Percentiles rank a stretch among this genome's conserved stretches.
Evolutionary conservation across 2,113 vertebrate genomes (phyloP).

Genomic region (Oncorhynchus masou): DNA sequence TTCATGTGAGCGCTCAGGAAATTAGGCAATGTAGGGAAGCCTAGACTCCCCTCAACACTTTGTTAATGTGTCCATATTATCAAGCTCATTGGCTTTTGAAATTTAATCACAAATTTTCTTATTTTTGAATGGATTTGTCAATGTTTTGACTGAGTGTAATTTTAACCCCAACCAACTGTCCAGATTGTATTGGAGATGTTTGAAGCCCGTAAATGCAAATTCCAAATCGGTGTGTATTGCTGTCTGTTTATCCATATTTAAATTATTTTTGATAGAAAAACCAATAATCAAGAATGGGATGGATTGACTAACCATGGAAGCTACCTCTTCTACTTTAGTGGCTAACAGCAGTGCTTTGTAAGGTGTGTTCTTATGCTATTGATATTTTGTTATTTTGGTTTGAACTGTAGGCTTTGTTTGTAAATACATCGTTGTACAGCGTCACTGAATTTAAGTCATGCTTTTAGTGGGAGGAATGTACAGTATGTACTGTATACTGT

Average conservation of each 20-base stretch:
- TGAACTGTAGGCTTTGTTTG: slow-evolving; percentile 61
- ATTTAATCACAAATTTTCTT: neutral
- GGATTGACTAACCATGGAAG: slow-evolving; percentile 88
- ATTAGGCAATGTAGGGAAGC: slow-evolving; percentile 55
- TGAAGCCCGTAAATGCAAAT: slow-evolving; percentile 42
- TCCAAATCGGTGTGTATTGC: slow-evolving; percentile 42
- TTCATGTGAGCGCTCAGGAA: slow-evolving; percentile 67
- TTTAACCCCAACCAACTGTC: slow-evolving; percentile 49
- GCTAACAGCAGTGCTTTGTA: slow-evolving; percentile 84
- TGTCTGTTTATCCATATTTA: slow-evolving; percentile 63
- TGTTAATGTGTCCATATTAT: slow-evolving; percentile 26
- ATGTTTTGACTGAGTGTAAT: slow-evolving; percentile 31
- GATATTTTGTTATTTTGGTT: slow-evolving; percentile 57
- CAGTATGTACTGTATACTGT: slow-evolving; percentile 84
- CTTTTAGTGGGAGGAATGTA: slow-evolving; percentile 83
- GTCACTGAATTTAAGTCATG: slow-evolving; percentile 80
- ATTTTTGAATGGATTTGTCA: slow-evolving; percentile 4
- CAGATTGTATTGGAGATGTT: slow-evolving; percentile 30
- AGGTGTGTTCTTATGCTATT: slow-evolving; percentile 75
- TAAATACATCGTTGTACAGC: slow-evolving; percentile 87
- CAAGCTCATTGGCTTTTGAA: slow-evolving; percentile 1
- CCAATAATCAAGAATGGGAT: slow-evolving; percentile 81
- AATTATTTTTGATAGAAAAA: slow-evolving; percentile 90
- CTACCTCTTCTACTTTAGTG: slow-evolving; percentile 94
- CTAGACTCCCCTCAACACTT: slow-evolving; percentile 37